Evolutionary conservation across 2,113 vertebrate genomes (phyloP), one percentile per base, ranked within the genome.

Genomic region (Sceloporus undulatus): DNA sequence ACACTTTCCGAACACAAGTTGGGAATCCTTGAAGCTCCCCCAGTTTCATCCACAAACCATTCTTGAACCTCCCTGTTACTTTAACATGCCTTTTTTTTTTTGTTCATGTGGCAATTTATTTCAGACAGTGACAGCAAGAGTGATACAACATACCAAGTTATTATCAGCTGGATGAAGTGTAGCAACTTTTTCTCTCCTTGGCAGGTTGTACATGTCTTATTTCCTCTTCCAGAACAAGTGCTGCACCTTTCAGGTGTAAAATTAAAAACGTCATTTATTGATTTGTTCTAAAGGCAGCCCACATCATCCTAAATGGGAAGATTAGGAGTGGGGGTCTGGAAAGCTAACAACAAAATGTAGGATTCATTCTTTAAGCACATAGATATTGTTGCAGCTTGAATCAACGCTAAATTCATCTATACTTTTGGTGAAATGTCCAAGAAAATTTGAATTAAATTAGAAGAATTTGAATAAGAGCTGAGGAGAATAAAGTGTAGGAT

Each of bases 131-230:
- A 34, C 34, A 34, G 38, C 1, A 6, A 5, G 27, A 80, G 19
- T 0, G 66, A 0, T 0, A 1, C 10, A 82, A 86, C 96, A 1
- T 83, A 96, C 97, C 98, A 96, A 38, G 93, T 94, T 6, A 97
- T 90, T 11, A 96, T 96, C 78, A 97, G 97, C 91, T 96, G 97
- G 89, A 96, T 92, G 92, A 95, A 98, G 25, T 97, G 97, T 52
- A 97, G 86, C 89, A 98, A 96, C 79, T 96, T 97, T 29, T 93
- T 92, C 85, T 93, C 91, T 0, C 97, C 96, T 13, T 91, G 93
- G 9, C 97, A 97, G 8, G 96, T 96, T 0, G 5, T 54, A 48
- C 97, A 97, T 11, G 86, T 95, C 93, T 89, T 96, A 78, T 88
- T 91, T 34, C 97, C 97, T 9, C 89, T n/a, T 18, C 97, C 97